Evolutionary conservation across 2,888 invertebrate species (phyloP).

Genomic region (Bruchidius siliquastri): DNA sequence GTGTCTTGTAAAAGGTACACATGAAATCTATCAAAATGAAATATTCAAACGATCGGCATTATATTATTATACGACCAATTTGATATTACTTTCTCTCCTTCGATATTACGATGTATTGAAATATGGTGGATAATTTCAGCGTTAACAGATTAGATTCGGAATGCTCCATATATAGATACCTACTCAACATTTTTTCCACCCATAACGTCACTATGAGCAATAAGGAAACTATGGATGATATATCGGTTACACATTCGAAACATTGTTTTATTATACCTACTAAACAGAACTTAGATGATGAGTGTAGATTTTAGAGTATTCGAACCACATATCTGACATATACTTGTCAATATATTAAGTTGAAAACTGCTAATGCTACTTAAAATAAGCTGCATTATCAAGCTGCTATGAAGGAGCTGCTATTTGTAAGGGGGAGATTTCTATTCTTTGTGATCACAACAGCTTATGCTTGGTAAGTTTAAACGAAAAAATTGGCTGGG

Average conservation of each 20-base stretch:
- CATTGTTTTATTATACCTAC: background rate
- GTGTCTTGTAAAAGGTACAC: background rate
- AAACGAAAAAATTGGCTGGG: too few species aligned
- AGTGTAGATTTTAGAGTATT: too few species aligned
- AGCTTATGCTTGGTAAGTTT: too few species aligned
- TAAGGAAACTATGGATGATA: background rate
- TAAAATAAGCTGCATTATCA: too few species aligned
- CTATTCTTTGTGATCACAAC: too few species aligned
- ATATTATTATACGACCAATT: background rate
- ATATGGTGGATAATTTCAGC: background rate
- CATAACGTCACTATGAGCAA: background rate
- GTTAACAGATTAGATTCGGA: background rate
- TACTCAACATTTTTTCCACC: background rate
- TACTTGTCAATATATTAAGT: too few species aligned
- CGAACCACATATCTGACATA: too few species aligned
- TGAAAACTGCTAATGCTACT: too few species aligned
- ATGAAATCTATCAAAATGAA: background rate
- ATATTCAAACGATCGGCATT: background rate
- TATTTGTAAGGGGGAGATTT: too few species aligned
- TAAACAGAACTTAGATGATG: background rate
- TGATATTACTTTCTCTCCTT: background rate
- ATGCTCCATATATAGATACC: background rate
- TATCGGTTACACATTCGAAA: background rate
- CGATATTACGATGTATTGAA: background rate
- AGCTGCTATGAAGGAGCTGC: too few species aligned